These are phyloP conservation scores for Syndactyla subalaris DNA, from an alignment of 2,797 vertebrate species.

Conservation along the genomic window DNA sequence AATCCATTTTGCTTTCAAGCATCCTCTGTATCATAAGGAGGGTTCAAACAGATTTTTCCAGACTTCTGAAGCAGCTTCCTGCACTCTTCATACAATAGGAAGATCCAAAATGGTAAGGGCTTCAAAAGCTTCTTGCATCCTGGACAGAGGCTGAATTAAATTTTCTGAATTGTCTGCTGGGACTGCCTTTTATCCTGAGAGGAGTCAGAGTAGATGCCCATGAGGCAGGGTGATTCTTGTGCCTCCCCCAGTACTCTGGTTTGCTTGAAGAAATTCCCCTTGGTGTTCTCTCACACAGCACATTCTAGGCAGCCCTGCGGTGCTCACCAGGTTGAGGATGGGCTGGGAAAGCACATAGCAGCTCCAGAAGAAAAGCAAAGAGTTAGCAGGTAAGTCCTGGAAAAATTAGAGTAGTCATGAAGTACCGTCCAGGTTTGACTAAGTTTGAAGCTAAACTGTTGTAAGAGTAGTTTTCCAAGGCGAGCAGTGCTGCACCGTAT, in stretches of 20 bases:
- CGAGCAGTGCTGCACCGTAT: not conserved
- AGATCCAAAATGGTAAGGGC: not conserved
- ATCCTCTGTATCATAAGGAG: not conserved
- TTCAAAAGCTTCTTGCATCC: not conserved
- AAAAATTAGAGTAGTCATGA: not conserved
- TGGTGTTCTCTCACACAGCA: fast-evolving
- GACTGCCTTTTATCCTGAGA: not conserved
- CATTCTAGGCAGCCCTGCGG: not conserved
- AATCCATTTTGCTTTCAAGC: not conserved
- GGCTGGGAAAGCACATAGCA: fast-evolving
- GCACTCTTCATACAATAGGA: fast-evolving
- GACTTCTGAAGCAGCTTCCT: not conserved
- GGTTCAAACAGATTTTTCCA: not conserved
- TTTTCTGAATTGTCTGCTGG: not conserved
- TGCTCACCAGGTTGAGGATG: not conserved
- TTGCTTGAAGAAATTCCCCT: not conserved
- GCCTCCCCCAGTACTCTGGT: not conserved
- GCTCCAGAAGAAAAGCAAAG: not conserved
- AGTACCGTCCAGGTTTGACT: not conserved
- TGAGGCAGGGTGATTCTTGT: not conserved
- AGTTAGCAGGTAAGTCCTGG: not conserved
- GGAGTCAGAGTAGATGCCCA: not conserved
- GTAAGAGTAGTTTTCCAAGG: not conserved
- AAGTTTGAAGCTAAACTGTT: not conserved
- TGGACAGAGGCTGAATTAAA: not conserved